Base-by-base conservation (phyloP, 2,113 vertebrate genomes). In the Lepus europaeus region DNA sequence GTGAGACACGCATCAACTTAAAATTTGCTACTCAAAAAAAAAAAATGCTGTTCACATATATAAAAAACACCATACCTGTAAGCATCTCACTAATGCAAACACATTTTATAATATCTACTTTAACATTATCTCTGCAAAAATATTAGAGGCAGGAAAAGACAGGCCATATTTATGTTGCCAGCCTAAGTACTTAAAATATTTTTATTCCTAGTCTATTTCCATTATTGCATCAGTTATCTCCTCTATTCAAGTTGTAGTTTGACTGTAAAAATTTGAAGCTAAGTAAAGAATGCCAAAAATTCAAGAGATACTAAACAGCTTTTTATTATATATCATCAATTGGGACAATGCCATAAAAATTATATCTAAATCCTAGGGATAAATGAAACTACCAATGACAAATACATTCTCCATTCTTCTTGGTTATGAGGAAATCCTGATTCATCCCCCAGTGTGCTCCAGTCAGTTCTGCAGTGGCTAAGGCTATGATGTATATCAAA, bases 91-190 rank as follows among this genome's bases (percentile, higher is more conserved):
- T 85, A 31, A 74, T 83, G n/a, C 51, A 70, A 31, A 19, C 27
- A 23, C 49, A 69, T 92, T 96, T 91, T 68, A 29, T 33, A 51
- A 72, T 31, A 68, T 69, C 74, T 91, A 20, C 39, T 85, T 85
- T 89, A 84, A 45, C 4, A 51, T 68, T 68, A 72, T 64, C 23
- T 90, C 61, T 66, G 66, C 61, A 39, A 59, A 69, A 89, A 66
- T 19, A 4, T 87, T 81, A 81, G 61, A 70, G 5, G 31, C 51
- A 51, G 64, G 45, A 66, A 16, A 7, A 81, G n/a, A 59, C 53
- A 49, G n/a, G 76, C 23, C 53, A 25, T 76, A 63, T 80, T 73
- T 81, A 66, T 31, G 12, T 59, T 77, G 22, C n/a, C 27, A 66
- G 56, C 12, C 2, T 64, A 89, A 82, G 64, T 79, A 88, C 33